Conservation (phyloP, 2,888 invertebrate genomes). For the Copidosoma aretas region DNA sequence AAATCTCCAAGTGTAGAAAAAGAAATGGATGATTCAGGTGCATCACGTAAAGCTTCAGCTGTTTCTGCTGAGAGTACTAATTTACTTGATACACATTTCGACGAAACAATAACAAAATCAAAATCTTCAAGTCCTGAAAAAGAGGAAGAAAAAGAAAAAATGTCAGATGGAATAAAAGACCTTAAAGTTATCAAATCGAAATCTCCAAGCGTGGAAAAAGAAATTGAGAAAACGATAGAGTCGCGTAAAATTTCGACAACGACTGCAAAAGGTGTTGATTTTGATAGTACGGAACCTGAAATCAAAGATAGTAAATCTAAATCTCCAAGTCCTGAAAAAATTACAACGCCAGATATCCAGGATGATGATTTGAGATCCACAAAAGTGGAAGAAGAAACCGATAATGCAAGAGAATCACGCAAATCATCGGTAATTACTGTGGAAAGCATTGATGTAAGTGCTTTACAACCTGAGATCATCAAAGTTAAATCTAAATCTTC, state of each 20-base stretch:
- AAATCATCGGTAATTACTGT: no score
- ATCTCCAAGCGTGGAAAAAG: slow-evolving; percentile 40
- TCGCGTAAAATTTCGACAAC: slow-evolving; percentile 9
- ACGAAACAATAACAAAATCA: not conserved
- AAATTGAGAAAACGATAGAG: not conserved
- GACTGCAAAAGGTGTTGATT: no score
- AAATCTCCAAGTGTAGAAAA: slow-evolving; percentile 9
- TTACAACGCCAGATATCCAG: slow-evolving; percentile 4
- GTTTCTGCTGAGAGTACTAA: not conserved
- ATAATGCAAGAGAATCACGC: no score
- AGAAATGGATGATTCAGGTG: not conserved
- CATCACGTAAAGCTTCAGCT: not conserved
- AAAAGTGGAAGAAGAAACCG: slow-evolving; percentile 39
- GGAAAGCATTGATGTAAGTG: no score
- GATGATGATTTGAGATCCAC: slow-evolving; percentile 22
- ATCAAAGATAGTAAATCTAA: slow-evolving; percentile 34
- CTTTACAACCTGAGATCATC: no score
- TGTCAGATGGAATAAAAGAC: not conserved
- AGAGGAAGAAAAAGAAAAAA: slow-evolving; percentile 2
- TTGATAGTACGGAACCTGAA: no score
- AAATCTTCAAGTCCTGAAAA: slow-evolving; percentile 33
- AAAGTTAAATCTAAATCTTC: no score
- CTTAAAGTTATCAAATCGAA: slow-evolving; percentile 3
- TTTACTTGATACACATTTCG: no score
- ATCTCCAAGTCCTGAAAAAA: slow-evolving; percentile 35